Conservation (phyloP, 2,888 invertebrate species). For the Eilema sororculum region DNA sequence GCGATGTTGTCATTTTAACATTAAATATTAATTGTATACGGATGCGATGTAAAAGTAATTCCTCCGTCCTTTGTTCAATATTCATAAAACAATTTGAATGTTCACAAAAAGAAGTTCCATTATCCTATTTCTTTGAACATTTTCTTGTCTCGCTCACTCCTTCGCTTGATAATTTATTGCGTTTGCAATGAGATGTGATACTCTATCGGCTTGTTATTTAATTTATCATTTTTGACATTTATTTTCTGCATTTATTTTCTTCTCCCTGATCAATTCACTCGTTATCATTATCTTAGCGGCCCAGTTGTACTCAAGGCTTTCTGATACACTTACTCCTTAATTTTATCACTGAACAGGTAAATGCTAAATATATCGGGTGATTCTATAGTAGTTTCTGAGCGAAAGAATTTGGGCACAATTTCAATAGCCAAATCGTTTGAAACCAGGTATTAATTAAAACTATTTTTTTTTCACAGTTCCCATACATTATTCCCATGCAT, state of each 20-base stretch:
- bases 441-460: too few species aligned
- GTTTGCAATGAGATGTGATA: constrained; percentile 60
- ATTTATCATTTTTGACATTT: constrained; percentile 36
- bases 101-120: constrained; percentile 61
- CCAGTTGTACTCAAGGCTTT: not conserved
- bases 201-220: constrained; percentile 51
- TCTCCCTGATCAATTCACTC: constrained; percentile 2
- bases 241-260: constrained; percentile 21
- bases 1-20: constrained; percentile 24
- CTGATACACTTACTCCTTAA: not conserved
- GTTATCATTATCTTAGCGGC: not conserved
- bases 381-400: too few species aligned
- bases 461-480: too few species aligned
- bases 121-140: constrained; percentile 67
- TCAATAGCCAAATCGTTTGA: too few species aligned
- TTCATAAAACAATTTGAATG: constrained; percentile 63
- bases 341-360: too few species aligned
- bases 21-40: constrained; percentile 46
- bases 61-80: constrained; percentile 52
- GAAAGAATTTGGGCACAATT: too few species aligned
- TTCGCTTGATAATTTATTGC: constrained; percentile 63
- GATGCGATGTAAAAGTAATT: constrained; percentile 43
- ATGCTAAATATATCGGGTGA: too few species aligned
- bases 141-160: constrained; percentile 59
- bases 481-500: too few species aligned